Evolutionary conservation across 2,888 invertebrate genomes (phyloP), one percentile per base, ranked within the genome.

Genomic region (Agonopterix subpropinquella): DNA sequence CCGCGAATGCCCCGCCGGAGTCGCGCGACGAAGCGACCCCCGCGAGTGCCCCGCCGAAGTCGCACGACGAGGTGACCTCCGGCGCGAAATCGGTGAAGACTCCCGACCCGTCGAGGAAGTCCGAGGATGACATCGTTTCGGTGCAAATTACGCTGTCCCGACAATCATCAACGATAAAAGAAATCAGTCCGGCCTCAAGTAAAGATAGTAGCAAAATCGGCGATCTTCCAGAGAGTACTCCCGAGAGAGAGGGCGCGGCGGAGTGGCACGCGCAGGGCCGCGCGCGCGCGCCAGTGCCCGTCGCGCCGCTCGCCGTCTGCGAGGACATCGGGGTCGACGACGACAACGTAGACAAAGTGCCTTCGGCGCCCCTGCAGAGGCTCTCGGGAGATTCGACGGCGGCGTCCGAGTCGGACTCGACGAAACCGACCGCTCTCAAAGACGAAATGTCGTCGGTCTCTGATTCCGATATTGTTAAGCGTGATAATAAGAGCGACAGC

Each of bases 251-350:
- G 57, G 48, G 49, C 13, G 48, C 47, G 39, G 55, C 49, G 48
- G 43, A n/a, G 37, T 43, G 10, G 36, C 1, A n/a, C 15, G n/a
- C 9, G 9, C n/a, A n/a, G n/a, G n/a, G n/a, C n/a, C 11, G 36
- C 1, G 13, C 15, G n/a, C 9, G 9, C n/a, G 28, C 15, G 44
- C 11, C 41, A 36, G 41, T 48, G n/a, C 77, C 90, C 3, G 78
- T 91, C 67, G 93, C 93, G 47, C 93, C 93, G 28, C 85, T 93
- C 48, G 93, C 93, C 41, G 93, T 92, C 64, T 90, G 92, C 58
- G 93, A 93, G 71, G 91, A 92, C 66, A 91, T 92, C 73, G 91
- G 91, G 43, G 92, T 92, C 45, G 92, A 92, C 63, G 92, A 92
- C 67, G 93, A 93, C 59, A 85, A 85, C 70, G 89, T 74, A 68